A percentile compares a stretch with the other conserved stretches of the same genome.
Conservation (phyloP, 2,797 vertebrate species). For the Enteromius argenteus region DNA sequence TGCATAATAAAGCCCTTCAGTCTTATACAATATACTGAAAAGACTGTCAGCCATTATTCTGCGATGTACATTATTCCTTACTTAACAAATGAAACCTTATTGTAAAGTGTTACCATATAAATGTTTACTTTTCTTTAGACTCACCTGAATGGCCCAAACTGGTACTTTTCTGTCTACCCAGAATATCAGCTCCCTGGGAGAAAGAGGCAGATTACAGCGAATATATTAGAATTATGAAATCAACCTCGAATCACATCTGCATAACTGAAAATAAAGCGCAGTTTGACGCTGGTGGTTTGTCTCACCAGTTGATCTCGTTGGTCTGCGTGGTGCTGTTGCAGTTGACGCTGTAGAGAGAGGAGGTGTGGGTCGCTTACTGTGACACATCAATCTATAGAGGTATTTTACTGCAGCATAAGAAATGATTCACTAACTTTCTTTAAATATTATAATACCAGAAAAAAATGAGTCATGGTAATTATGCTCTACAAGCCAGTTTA, state of each 20-base stretch:
- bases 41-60: background rate
- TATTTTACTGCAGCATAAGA: conserved; percentile 18
- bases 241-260: background rate
- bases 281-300: background rate
- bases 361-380: conserved; percentile 41
- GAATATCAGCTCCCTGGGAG: conserved; percentile 89
- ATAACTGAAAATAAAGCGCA: background rate
- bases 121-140: conserved; percentile 22
- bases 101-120: background rate
- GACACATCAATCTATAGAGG: conserved; percentile 4
- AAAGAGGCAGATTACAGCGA: conserved; percentile 26
- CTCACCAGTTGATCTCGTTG: conserved; percentile 90
- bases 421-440: background rate
- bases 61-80: background rate
- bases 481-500: background rate
- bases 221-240: background rate
- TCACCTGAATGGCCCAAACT: conserved; percentile 95
- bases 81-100: background rate
- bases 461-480: conserved; percentile 9
- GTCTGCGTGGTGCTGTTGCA: conserved; percentile 85
- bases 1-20: background rate
- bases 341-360: conserved; percentile 78
- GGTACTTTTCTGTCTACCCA: conserved; percentile 93
- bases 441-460: background rate
- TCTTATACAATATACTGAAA: background rate